Evolutionary conservation across 2,888 invertebrate genomes (phyloP).

Genomic region (Tridacna gigas): DNA sequence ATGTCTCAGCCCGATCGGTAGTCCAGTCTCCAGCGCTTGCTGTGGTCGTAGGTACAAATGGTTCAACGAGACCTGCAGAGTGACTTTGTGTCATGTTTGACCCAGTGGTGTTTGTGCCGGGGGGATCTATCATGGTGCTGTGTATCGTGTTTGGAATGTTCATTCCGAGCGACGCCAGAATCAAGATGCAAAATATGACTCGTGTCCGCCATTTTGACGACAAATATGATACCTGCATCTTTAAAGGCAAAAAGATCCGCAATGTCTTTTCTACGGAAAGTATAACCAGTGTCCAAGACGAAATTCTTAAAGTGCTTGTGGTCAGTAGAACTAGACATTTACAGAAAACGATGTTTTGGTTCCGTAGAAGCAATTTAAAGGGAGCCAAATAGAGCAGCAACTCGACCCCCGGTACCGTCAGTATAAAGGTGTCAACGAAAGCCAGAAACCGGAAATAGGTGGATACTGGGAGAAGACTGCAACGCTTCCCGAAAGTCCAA

Average conservation of each 20-base stretch:
- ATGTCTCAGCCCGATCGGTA: no score
- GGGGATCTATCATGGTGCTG: no score
- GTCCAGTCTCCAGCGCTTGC: no score
- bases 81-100: no score
- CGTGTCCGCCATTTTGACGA: neutral
- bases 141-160: slow-evolving; percentile 12
- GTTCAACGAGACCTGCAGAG: no score
- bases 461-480: slow-evolving; percentile 4
- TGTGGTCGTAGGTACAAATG: no score
- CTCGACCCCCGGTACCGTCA: slow-evolving; percentile 8
- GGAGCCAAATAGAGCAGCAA: slow-evolving; percentile 25
- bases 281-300: slow-evolving; percentile 5
- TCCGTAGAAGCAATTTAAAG: neutral
- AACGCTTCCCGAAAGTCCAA: slow-evolving; percentile 25
- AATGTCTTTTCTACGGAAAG: neutral
- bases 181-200: neutral
- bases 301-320: neutral
- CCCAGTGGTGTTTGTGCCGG: no score
- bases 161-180: neutral
- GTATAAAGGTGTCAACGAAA: slow-evolving; percentile 13
- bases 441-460: slow-evolving; percentile 25
- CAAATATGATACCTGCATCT: neutral
- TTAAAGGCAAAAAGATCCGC: neutral
- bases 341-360: slow-evolving; percentile 20
- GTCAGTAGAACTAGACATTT: slow-evolving; percentile 11